A percentile compares a stretch with the other conserved stretches of the same genome.
Conservation (phyloP, 2,888 invertebrate species). For the Pimpla rufipes region DNA sequence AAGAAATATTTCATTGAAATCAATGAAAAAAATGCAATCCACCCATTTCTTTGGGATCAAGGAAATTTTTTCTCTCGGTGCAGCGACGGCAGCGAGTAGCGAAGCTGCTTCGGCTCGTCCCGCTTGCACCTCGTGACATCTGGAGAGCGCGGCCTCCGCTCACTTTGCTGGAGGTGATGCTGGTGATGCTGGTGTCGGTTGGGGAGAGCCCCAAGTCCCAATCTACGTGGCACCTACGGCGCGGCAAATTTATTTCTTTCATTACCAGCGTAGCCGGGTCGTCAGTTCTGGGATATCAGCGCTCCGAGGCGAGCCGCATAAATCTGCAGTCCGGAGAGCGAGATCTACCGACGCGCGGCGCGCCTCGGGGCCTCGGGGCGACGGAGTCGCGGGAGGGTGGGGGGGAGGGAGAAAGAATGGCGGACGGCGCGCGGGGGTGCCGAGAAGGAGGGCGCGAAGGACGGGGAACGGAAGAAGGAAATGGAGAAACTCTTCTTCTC, state of each 20-base stretch:
- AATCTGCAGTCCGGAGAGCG: constrained; percentile 81
- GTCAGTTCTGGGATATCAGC: constrained; percentile 85
- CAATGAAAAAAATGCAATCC: too few relatives aligned
- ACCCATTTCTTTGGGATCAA: too few relatives aligned
- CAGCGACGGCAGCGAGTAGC: constrained; percentile 10
- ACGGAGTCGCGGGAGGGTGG: constrained; percentile 18
- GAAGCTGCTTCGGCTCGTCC: constrained; percentile 29
- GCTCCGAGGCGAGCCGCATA: constrained; percentile 84
- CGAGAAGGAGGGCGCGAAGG: constrained; percentile 55
- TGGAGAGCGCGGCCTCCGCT: constrained; percentile 43
- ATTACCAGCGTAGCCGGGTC: constrained; percentile 84
- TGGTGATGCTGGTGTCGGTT: constrained; percentile 49
- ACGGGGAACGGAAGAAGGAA: constrained; percentile 44
- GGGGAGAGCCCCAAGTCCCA: constrained; percentile 73
- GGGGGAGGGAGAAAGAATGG: constrained; percentile 51
- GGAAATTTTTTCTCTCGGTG: too few relatives aligned
- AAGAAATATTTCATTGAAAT: too few relatives aligned
- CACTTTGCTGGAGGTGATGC: constrained; percentile 45
- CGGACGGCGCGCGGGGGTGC: constrained; percentile 38
- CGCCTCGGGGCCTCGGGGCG: constrained; percentile 35
- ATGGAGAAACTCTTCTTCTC: constrained; percentile 17
- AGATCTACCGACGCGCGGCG: constrained; percentile 37
- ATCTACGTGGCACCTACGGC: constrained; percentile 76
- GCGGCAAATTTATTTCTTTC: constrained; percentile 85
- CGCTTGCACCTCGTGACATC: constrained; percentile 63